A percentile compares a stretch with the other conserved stretches of the same genome.
These are phyloP conservation scores for Cavia aperea DNA, from an alignment of 2,113 vertebrate genomes.

Conservation along the genomic window DNA sequence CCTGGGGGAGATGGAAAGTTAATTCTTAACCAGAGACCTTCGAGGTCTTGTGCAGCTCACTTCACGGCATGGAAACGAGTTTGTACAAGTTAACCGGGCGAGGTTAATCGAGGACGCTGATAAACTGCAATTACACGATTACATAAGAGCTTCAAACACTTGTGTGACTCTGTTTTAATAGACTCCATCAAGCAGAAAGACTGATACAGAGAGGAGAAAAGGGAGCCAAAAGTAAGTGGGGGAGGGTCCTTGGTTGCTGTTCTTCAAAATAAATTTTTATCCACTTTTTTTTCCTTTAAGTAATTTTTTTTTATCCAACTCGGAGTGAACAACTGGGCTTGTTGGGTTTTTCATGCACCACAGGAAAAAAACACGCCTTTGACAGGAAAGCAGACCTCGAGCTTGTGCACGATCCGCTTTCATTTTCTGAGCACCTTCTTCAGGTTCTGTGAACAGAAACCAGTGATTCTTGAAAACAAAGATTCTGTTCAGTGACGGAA, in stretches of 20 bases:
- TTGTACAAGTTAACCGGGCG: not conserved
- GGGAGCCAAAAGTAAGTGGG: not conserved
- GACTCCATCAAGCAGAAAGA: not conserved
- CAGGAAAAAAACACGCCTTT: not conserved
- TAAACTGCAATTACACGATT: conserved; percentile 48
- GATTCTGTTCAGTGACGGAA: not conserved
- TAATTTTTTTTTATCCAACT: not conserved
- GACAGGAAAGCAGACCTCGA: too few species aligned
- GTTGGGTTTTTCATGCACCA: not conserved
- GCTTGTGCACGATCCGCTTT: not conserved
- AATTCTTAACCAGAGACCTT: not conserved
- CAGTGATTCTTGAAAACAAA: not conserved
- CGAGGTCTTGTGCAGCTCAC: not conserved
- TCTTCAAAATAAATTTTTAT: not conserved
- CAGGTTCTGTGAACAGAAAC: not conserved
- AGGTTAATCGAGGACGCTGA: conserved; percentile 25
- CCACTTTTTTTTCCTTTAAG: not conserved
- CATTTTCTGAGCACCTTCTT: not conserved
- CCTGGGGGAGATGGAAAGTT: not conserved
- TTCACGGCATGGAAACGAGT: not conserved
- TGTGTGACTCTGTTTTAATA: not conserved
- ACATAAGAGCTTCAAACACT: conserved; percentile 38
- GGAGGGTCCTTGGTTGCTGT: not conserved
- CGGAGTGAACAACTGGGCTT: not conserved
- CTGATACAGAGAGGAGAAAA: not conserved